These are phyloP conservation scores for Pelodytes ibericus DNA, from an alignment of 2,797 vertebrate species.

Conservation along the genomic window DNA sequence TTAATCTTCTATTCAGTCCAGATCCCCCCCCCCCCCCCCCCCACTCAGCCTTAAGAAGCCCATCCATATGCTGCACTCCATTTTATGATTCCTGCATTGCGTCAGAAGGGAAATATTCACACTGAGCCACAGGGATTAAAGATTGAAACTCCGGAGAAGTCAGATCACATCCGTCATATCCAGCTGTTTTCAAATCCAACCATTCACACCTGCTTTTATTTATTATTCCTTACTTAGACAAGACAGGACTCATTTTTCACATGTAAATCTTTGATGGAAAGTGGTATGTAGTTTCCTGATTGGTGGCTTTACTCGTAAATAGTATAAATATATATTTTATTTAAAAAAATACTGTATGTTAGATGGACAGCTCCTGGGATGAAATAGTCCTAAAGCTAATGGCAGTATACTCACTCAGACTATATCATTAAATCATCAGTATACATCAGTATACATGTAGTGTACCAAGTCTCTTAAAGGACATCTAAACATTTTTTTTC, in stretches of 20 bases:
- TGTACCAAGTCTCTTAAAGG: no score
- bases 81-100: slow-evolving; percentile 71
- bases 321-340: not conserved
- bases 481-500: no score
- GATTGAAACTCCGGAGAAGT: slow-evolving; percentile 69
- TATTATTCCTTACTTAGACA: slow-evolving; percentile 72
- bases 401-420: not conserved
- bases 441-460: no score
- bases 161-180: slow-evolving; percentile 69
- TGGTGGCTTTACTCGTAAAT: slow-evolving; percentile 19
- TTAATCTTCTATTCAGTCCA: slow-evolving; percentile 42
- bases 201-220: slow-evolving; percentile 82
- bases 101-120: slow-evolving; percentile 75
- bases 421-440: not conserved
- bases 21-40: slow-evolving; percentile 23
- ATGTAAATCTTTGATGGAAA: slow-evolving; percentile 61
- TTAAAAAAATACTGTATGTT: not conserved
- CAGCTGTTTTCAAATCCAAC: slow-evolving; percentile 73
- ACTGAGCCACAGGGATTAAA: slow-evolving; percentile 74
- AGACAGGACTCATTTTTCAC: slow-evolving; percentile 71
- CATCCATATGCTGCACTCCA: slow-evolving; percentile 71
- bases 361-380: not conserved
- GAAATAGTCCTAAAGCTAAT: not conserved
- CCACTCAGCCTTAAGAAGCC: slow-evolving; percentile 56
- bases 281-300: slow-evolving; percentile 26